Percentiles rank a stretch among this genome's conserved stretches.
Evolutionary conservation across 2,797 vertebrate species (phyloP).

Genomic region (Pseudomugil tenellus): DNA sequence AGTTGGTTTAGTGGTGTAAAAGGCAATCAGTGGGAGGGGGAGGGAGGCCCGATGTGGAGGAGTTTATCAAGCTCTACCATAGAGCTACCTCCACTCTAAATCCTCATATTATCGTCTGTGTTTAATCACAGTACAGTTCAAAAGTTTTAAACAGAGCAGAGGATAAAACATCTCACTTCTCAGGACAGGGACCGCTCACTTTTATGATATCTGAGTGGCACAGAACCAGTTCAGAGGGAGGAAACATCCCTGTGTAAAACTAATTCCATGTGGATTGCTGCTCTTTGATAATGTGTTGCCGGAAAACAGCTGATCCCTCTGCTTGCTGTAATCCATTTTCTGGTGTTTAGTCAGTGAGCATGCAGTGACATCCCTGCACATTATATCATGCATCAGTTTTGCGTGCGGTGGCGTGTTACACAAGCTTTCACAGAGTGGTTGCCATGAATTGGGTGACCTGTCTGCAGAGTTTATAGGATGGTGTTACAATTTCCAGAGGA

Average conservation of each 20-base stretch:
- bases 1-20: constrained; percentile 52
- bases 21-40: constrained; percentile 18
- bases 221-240: constrained; percentile 29
- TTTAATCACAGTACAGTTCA: constrained; percentile 13
- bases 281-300: constrained; percentile 68
- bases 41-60: constrained; percentile 3
- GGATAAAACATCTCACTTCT: constrained; percentile 30
- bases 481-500: constrained; percentile 8
- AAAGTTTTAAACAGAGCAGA: constrained; percentile 7
- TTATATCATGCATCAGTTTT: constrained; percentile 51
- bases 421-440: constrained; percentile 26
- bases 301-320: constrained; percentile 63
- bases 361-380: constrained; percentile 32
- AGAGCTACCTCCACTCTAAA: constrained; percentile 8
- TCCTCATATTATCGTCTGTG: constrained; percentile 33
- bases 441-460: constrained; percentile 16
- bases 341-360: constrained; percentile 51
- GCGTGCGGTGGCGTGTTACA: constrained; percentile 31
- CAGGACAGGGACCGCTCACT: constrained; percentile 16
- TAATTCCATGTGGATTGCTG: constrained; percentile 51
- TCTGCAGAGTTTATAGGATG: constrained; percentile 30
- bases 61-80: constrained; percentile 27
- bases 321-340: constrained; percentile 74
- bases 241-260: constrained; percentile 30
- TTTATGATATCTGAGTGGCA: constrained; percentile 42